Conservation (phyloP, 2,888 invertebrate species). For the Polymixis flavicincta region DNA sequence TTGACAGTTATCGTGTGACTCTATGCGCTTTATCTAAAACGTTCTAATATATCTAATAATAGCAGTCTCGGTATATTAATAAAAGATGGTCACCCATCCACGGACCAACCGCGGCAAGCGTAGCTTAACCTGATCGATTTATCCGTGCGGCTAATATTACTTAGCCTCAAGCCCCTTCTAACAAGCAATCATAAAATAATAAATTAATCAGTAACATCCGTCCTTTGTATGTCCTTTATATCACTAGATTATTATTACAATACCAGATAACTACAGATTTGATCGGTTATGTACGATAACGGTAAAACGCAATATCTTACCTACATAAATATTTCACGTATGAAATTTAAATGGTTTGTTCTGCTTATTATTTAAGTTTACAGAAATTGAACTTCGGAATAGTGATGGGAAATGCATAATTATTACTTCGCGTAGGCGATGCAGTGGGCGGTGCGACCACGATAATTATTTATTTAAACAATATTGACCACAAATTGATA, state of each 20-base stretch:
- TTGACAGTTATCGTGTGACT: too few species aligned
- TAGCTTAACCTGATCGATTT: too few species aligned
- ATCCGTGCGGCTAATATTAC: too few species aligned
- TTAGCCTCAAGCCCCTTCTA: too few species aligned
- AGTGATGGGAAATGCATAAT: conserved; percentile 6
- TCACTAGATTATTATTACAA: conserved; percentile 1
- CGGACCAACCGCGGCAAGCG: too few species aligned
- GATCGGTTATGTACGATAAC: conserved; percentile 21
- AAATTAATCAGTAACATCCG: conserved; percentile 14
- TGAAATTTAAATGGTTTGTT: not conserved
- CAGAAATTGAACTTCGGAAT: conserved; percentile 1
- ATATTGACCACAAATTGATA: conserved; percentile 46
- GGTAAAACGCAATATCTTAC: not conserved
- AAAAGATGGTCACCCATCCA: too few species aligned
- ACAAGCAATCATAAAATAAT: conserved; percentile 17
- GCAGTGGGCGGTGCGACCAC: conserved; percentile 23
- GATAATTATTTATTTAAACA: conserved; percentile 16
- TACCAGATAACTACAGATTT: conserved; percentile 28
- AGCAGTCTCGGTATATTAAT: too few species aligned
- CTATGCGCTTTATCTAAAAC: too few species aligned
- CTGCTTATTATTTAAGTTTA: conserved; percentile 10
- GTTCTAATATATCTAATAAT: too few species aligned
- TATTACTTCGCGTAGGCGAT: conserved; percentile 18
- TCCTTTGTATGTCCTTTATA: conserved; percentile 37
- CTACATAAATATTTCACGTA: not conserved